Base-by-base conservation (phyloP, 2,797 vertebrate species). In the Bovichtus variegatus region DNA sequence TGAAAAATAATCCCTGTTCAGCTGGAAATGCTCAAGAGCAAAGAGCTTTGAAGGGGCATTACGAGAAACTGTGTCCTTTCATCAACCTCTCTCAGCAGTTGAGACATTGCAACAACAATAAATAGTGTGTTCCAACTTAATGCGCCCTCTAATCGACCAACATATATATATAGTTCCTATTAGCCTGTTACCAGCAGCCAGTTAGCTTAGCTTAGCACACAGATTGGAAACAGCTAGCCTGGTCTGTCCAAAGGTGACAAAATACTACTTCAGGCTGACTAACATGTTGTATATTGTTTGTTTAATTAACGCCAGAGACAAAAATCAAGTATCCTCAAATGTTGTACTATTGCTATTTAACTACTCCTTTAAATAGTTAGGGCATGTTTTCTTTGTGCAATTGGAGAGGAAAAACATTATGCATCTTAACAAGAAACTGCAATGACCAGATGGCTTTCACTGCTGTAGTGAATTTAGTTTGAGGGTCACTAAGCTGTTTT, bases 1-100 rank as follows among this genome's bases (percentile, higher is more conserved):
- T 74, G 41, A 74, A 68, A 83, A 55, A 67, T 23, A 63, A 73
- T 58, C 40, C 23, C 13, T 40, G 46, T 13, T 18, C 13, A 60
- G 27, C 59, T 61, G 31, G 31, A 64, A 76, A 44, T 11, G 41
- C 57, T 49, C 12, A 18, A 25, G 2, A 38, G 50, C 34, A 64
- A 66, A 71, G 0, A 43, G 55, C 53, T 71, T 41, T 73, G 27
- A 76, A 54, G 43, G 19, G 29, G 15, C 29, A 50, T 60, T 31
- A 74, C 50, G 44, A 5, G 2, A 44, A 66, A 59, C 5, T 6
- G 21, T 40, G 63, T 36, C 43, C 61, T 64, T 74, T 54, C 21
- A 44, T 72, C 34, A 31, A 8, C 23, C 13, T 18, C 27, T 38
- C 49, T 61, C 65, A 60, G 46, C 0, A 8, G 25, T 3, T 31